Conservation (phyloP, 1,140 invertebrate species). For the Aplysia californica region DNA sequence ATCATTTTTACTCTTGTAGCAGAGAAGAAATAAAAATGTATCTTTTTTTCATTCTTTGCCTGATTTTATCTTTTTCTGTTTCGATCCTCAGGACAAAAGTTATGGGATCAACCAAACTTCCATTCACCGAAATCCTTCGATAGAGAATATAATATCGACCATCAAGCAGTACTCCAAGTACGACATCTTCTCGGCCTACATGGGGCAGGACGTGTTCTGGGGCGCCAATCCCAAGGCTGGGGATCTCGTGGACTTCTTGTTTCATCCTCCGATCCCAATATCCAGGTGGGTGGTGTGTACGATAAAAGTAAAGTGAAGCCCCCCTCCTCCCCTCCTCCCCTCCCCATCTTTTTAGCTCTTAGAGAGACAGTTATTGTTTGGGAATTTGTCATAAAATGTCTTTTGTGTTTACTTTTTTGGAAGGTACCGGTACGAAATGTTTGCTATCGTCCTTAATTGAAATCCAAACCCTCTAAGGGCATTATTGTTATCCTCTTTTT, state of each 20-base stretch:
- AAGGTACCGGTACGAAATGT: not conserved
- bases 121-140: not conserved
- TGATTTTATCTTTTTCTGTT: not conserved
- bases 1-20: not conserved
- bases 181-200: conserved; percentile 7
- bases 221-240: conserved; percentile 2
- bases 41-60: not conserved
- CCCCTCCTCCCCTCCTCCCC: not conserved
- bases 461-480: no score
- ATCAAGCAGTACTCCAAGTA: conserved; percentile 6
- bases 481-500: no score
- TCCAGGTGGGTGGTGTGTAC: not conserved
- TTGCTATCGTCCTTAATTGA: not conserved
- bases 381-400: not conserved
- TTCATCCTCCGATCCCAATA: not conserved
- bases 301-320: not conserved
- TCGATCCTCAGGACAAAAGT: not conserved
- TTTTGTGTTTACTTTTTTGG: not conserved
- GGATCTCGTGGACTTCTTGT: conserved; percentile 11
- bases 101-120: not conserved
- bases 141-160: not conserved
- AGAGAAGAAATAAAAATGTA: not conserved
- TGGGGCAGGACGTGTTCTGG: conserved; percentile 16
- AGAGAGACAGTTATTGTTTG: not conserved
- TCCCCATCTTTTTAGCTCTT: not conserved